phyloP scores from a whole-genome alignment of 2,113 vertebrate genomes.

The Panurus biarmicus region DNA sequence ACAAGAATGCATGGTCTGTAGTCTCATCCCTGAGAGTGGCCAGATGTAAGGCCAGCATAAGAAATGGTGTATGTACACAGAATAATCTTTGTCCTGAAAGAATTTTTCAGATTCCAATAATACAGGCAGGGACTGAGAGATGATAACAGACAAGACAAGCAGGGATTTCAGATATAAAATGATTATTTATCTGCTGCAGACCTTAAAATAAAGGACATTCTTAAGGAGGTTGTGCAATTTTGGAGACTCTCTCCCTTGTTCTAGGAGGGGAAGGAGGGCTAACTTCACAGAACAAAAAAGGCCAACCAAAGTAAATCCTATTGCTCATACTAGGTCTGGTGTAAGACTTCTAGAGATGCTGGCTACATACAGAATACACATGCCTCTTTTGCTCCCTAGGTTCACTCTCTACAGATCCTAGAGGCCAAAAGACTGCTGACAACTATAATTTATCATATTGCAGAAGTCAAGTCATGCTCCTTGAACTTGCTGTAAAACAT shows the following conservation, averaged over 20 bases:
- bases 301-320: neutral
- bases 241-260: neutral
- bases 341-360: neutral
- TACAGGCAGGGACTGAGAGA: neutral
- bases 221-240: neutral
- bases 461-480: neutral
- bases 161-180: neutral
- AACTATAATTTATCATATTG: neutral
- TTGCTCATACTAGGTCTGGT: neutral
- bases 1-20: neutral
- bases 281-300: neutral
- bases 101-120: neutral
- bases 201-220: neutral
- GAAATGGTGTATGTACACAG: rapidly evolving
- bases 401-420: neutral
- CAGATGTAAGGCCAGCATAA: neutral
- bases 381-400: neutral
- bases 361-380: neutral
- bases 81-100: neutral
- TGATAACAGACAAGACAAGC: neutral
- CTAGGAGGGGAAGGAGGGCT: neutral
- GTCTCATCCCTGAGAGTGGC: neutral
- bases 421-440: neutral
- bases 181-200: neutral
- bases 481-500: neutral